Base-by-base conservation (phyloP, 2,797 vertebrate genomes). In the Paramormyrops hopkinsi region DNA sequence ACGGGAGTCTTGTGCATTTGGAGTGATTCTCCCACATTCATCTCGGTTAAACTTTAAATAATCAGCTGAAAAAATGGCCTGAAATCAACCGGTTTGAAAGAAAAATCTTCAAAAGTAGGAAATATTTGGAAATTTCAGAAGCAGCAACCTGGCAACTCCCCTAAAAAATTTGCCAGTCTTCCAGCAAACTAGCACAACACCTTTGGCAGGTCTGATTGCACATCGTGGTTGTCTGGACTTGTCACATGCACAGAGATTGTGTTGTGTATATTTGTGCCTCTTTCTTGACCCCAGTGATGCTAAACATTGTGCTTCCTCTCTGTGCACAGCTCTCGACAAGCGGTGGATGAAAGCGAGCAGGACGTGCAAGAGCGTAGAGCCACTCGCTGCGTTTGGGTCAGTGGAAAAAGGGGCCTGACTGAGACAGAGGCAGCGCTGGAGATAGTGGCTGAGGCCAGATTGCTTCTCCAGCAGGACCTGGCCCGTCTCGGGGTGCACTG, bases 281-380 rank as follows among this genome's bases (percentile, higher is more conserved):
- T 51, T 25, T 84, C 82, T 84, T 22, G n/a, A 29, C 46, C 22
- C 11, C 82, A 50, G 82, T 19, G 46, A 25, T 84, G 19, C 9
- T n/a, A 84, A 84, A n/a, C 44, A n/a, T 44, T 2, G 48, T 4
- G 17, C 48, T 33, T 88, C 29, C 48, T 79, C 37, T 89, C 50
- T 62, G 29, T 92, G 44, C 56, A 89, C 91, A 97, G 96, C 92
- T 96, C 95, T 85, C 97, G 97, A 44, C 96, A 95, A 89, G 99
- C 98, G 4, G 97, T 97, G 90, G 98, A 99, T 92, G 99, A 99
- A 93, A 98, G 97, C 44, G 97, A 99, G 90, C 93, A 95, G 89
- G 97, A 98, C 11, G 98, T 94, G 73, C 95, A 96, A 44, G 98
- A 99, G 91, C 97, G 98, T 50, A 95, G 97, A 84, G 95, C 92